Conservation (phyloP, 2,888 invertebrate genomes). For the Pristionchus japonicus region DNA sequence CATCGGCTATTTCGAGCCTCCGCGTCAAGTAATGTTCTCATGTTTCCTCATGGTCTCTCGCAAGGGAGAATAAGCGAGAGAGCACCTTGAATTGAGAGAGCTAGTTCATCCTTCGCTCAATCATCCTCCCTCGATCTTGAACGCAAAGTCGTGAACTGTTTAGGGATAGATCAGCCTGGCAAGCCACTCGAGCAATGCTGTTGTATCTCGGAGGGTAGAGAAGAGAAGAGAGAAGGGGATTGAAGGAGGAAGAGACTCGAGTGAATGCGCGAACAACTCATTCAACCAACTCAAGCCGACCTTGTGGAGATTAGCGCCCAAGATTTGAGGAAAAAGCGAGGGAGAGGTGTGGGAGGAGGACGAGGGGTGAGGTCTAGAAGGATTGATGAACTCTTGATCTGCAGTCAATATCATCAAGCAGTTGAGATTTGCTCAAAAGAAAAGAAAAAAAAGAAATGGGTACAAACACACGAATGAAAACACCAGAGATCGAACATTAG, state of each 20-base stretch:
- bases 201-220: neutral
- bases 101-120: neutral
- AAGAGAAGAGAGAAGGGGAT: neutral
- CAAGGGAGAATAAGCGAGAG: too few relatives aligned
- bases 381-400: neutral
- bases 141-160: slow-evolving; percentile 39
- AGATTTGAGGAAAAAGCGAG: slow-evolving; percentile 29
- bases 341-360: neutral
- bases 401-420: neutral
- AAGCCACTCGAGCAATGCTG: neutral
- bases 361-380: neutral
- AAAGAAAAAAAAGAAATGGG: too few relatives aligned
- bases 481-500: too few relatives aligned
- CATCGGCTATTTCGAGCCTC: neutral
- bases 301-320: slow-evolving; percentile 37
- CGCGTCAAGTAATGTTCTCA: too few relatives aligned
- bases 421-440: too few relatives aligned
- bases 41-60: too few relatives aligned
- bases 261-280: neutral
- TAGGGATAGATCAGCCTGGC: slow-evolving; percentile 15
- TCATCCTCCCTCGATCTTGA: slow-evolving; percentile 27
- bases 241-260: neutral
- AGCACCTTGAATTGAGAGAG: too few relatives aligned
- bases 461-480: neutral
- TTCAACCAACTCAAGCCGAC: slow-evolving; percentile 10